Evolutionary conservation across 2,797 vertebrate genomes (phyloP).

Genomic region (Thalassophryne amazonica): DNA sequence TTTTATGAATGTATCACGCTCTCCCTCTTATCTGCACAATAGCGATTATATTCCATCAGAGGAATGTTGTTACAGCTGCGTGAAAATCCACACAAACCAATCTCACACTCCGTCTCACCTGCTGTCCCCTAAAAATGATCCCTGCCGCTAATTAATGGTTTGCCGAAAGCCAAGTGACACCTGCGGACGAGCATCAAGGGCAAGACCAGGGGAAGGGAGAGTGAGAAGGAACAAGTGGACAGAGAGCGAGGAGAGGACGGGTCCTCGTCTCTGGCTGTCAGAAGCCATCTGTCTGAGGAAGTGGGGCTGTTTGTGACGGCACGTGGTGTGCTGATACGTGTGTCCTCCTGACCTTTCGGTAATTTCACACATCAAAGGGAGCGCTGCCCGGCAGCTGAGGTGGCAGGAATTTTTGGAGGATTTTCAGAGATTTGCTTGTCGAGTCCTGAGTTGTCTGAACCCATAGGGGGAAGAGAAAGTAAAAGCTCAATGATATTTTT

Average conservation of each 20-base stretch:
- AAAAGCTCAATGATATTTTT: conserved; percentile 79
- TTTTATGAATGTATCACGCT: conserved; percentile 36
- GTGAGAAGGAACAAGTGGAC: background rate
- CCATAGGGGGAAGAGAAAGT: conserved; percentile 63
- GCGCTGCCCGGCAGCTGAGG: conserved; percentile 54
- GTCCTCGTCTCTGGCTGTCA: conserved; percentile 70
- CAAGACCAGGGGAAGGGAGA: conserved; percentile 15
- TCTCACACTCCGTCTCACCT: conserved; percentile 16
- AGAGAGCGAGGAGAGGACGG: conserved; percentile 40
- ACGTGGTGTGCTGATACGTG: conserved; percentile 55
- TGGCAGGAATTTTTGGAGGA: conserved; percentile 66
- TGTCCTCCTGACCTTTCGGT: conserved; percentile 61
- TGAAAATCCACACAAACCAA: conserved; percentile 1
- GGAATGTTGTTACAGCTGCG: conserved; percentile 15
- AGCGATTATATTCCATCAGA: conserved; percentile 36
- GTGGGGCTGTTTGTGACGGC: conserved; percentile 57
- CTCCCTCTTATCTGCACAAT: conserved; percentile 31
- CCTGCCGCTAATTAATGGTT: conserved; percentile 60
- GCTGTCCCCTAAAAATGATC: conserved; percentile 42
- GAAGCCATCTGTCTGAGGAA: conserved; percentile 60
- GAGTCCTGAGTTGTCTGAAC: conserved; percentile 72
- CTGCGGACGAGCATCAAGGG: conserved; percentile 40
- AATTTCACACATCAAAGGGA: conserved; percentile 77
- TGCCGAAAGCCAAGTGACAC: conserved; percentile 39
- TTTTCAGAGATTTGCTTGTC: conserved; percentile 76